Evolutionary conservation across 2,113 vertebrate genomes (phyloP).

Genomic region (Phaethon lepturus): DNA sequence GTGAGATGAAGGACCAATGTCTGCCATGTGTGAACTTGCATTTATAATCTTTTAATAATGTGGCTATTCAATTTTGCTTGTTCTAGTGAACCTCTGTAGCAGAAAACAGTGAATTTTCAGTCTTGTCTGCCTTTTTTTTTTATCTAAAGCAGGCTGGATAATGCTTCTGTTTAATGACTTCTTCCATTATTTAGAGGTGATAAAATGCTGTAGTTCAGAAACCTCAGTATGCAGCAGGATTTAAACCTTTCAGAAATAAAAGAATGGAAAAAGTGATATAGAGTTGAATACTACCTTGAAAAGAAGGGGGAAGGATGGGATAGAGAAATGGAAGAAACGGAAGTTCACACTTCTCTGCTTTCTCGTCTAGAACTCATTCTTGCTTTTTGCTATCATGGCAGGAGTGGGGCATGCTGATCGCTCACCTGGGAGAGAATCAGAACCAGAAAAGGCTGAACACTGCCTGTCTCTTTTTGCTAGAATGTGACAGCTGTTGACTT

Average conservation of each 20-base stretch:
- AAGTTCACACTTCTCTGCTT: not conserved
- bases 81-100: not conserved
- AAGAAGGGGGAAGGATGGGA: not conserved
- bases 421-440: not conserved
- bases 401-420: not conserved
- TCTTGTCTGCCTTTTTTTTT: not conserved
- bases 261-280: not conserved
- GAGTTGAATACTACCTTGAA: not conserved
- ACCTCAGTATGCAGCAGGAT: not conserved
- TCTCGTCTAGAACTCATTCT: not conserved
- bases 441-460: not conserved
- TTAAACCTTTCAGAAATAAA: constrained; percentile 6
- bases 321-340: not conserved
- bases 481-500: not conserved
- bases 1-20: not conserved
- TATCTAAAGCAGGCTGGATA: not conserved
- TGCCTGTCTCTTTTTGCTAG: not conserved
- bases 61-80: constrained; percentile 41
- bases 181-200: not conserved
- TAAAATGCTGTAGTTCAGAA: not conserved
- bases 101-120: not conserved
- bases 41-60: constrained; percentile 56
- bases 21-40: constrained; percentile 31
- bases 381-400: not conserved
- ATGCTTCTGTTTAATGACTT: not conserved